Conservation (phyloP, 2,113 vertebrate genomes). For the Nannospalax galili region DNA sequence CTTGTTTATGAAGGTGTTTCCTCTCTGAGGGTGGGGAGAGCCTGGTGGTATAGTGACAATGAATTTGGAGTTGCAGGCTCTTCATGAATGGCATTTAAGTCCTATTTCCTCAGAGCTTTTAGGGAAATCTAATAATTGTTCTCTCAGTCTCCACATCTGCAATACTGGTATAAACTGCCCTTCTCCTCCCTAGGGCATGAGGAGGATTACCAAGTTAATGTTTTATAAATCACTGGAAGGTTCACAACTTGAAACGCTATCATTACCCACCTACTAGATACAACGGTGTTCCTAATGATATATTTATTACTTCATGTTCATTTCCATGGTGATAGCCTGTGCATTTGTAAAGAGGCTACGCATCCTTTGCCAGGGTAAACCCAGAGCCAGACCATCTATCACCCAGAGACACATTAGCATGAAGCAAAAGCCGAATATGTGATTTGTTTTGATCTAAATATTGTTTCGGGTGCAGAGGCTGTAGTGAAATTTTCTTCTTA, state of each 20-base stretch:
- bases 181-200: conserved; percentile 44
- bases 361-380: conserved; percentile 27
- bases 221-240: conserved; percentile 61
- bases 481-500: conserved; percentile 6
- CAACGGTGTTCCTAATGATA: conserved; percentile 62
- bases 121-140: conserved; percentile 55
- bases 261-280: conserved; percentile 75
- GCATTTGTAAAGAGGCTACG: conserved; percentile 61
- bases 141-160: conserved; percentile 69
- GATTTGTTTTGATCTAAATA: conserved; percentile 54
- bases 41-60: not conserved
- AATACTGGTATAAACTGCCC: conserved; percentile 38
- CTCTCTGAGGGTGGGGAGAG: not conserved
- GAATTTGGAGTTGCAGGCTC: not conserved
- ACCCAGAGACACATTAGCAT: not conserved
- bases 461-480: not conserved
- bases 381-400: conserved; percentile 12
- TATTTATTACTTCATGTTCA: conserved; percentile 71
- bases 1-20: not conserved
- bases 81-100: conserved; percentile 11
- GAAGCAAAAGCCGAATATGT: not conserved
- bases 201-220: conserved; percentile 65
- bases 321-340: conserved; percentile 57
- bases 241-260: conserved; percentile 57
- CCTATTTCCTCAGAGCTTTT: not conserved